phyloP scores from a whole-genome alignment of 2,113 vertebrate genomes.

The Tyrannus savana region DNA sequence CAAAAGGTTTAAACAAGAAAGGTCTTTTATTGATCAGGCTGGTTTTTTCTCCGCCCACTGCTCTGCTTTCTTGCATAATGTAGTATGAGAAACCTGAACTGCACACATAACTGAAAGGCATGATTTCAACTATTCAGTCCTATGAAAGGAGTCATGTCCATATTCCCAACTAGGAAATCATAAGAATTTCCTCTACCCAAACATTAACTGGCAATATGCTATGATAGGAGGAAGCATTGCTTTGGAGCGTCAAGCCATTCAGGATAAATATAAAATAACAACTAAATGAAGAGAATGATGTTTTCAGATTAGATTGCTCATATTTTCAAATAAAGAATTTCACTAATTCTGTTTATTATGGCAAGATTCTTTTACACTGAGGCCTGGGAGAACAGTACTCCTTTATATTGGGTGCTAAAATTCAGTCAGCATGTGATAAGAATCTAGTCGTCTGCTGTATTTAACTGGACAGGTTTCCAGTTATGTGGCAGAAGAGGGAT shows the following conservation, averaged over 20 bases:
- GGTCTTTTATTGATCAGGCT: neutral
- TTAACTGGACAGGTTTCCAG: neutral
- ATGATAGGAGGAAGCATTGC: neutral
- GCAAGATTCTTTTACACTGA: neutral
- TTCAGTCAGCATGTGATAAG: neutral
- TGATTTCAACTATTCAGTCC: neutral
- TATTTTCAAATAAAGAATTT: neutral
- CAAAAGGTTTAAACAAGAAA: neutral
- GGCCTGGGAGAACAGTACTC: neutral
- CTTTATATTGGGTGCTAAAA: neutral
- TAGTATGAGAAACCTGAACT: neutral
- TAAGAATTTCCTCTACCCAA: neutral
- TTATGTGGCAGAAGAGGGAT: neutral
- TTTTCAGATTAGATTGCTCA: neutral
- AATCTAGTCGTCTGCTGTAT: neutral
- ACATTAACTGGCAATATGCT: neutral
- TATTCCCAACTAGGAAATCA: neutral
- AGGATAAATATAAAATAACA: neutral
- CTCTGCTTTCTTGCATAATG: neutral
- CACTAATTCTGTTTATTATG: neutral
- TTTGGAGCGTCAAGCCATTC: neutral
- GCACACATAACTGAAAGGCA: neutral
- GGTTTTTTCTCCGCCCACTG: neutral
- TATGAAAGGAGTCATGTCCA: neutral
- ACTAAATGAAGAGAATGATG: neutral